Percentiles rank a stretch among this genome's conserved stretches.
phyloP scores from a whole-genome alignment of 2,113 vertebrate species.

The Solea senegalensis region DNA sequence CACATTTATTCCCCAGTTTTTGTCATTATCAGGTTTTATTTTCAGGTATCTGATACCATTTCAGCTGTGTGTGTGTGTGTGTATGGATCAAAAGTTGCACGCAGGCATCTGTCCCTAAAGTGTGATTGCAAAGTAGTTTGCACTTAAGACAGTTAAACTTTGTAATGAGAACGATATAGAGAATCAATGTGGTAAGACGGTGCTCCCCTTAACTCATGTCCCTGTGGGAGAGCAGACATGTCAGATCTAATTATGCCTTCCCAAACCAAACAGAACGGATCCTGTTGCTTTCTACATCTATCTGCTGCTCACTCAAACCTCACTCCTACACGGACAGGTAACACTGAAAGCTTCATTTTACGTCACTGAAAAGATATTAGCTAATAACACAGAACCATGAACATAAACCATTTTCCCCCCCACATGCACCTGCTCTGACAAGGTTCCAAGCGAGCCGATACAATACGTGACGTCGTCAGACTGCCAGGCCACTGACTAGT shows the following conservation, averaged over 20 bases:
- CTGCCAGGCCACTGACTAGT: too few species aligned
- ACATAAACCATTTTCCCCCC: too few species aligned
- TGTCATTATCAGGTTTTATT: conserved; percentile 10
- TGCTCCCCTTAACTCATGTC: conserved; percentile 18
- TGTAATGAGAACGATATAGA: conserved; percentile 30
- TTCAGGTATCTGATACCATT: neutral
- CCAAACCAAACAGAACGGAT: conserved; percentile 60
- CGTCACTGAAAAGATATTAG: neutral
- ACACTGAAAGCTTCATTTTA: neutral
- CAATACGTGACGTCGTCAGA: too few species aligned
- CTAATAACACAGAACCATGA: neutral
- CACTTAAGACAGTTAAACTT: conserved; percentile 41
- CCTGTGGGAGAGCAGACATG: conserved; percentile 44
- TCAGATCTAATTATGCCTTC: conserved; percentile 55
- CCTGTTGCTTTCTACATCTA: conserved; percentile 37
- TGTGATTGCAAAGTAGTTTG: conserved; percentile 42
- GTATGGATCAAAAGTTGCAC: neutral
- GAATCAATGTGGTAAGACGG: conserved; percentile 32
- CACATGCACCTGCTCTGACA: too few species aligned
- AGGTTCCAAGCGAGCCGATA: too few species aligned
- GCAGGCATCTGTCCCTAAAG: conserved; percentile 17
- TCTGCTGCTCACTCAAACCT: conserved; percentile 17
- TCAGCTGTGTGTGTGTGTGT: conserved; percentile 6
- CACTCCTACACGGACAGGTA: too few species aligned
- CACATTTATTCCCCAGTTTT: neutral